Percentiles rank a stretch among this genome's conserved stretches.
Conservation (phyloP, 92 coral and sea anemone genomes). For the Parazoanthus darwini region DNA sequence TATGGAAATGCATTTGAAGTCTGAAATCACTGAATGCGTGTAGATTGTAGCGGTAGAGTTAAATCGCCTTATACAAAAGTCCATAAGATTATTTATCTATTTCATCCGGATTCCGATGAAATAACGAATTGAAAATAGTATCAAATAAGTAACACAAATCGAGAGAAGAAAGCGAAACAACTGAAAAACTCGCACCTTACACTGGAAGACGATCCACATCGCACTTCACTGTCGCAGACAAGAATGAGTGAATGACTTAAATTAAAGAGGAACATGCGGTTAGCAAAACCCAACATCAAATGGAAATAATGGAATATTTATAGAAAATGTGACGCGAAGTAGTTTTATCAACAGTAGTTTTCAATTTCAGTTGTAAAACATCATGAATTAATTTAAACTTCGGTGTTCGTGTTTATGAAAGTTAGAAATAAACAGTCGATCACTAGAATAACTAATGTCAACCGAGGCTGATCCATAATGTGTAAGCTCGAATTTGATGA, state of each 20-base stretch:
- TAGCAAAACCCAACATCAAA: slow-evolving; percentile 17
- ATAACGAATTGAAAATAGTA: background rate
- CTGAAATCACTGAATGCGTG: background rate
- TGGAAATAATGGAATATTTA: slow-evolving; percentile 37
- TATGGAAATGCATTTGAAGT: background rate
- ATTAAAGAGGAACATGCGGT: background rate
- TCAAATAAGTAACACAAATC: background rate
- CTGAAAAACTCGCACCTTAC: background rate
- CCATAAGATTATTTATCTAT: background rate
- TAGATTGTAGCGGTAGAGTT: background rate
- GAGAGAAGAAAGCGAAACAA: background rate
- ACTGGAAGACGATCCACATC: background rate
- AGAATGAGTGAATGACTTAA: slow-evolving; percentile 6
- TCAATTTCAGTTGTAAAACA: slow-evolving; percentile 17
- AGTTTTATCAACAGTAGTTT: slow-evolving; percentile 21
- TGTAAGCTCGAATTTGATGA: background rate
- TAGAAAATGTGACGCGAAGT: slow-evolving; percentile 32
- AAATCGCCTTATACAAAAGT: background rate
- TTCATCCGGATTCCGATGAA: background rate
- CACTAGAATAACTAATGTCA: background rate
- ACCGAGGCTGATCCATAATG: background rate
- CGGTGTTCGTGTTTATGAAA: background rate
- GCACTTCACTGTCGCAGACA: background rate
- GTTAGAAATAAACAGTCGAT: slow-evolving; percentile 1
- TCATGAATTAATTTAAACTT: slow-evolving; percentile 30